Evolutionary conservation across 2,888 invertebrate species (phyloP), one percentile per base, ranked within the genome.

Genomic region (Ochropacha duplaris): DNA sequence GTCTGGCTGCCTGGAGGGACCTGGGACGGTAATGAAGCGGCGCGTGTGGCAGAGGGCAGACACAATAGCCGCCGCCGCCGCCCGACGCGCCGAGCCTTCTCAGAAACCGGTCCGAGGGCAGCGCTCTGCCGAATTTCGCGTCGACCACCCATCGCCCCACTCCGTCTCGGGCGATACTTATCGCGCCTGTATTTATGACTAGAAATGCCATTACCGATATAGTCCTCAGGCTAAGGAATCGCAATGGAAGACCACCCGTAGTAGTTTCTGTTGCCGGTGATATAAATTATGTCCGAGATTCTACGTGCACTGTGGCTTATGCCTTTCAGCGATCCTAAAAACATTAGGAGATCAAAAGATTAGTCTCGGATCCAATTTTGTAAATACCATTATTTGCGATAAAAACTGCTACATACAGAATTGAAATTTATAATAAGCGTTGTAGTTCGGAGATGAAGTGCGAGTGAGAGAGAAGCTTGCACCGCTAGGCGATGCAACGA

Each of bases 61-160:
- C 90, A 89, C 92, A 92, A 92, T 90, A 88, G 84, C 79, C 66
- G 88, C 86, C 87, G 84, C 84, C 74, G 86, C 81, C 81, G 79
- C 76, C 81, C 60, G 61, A 62, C 72, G 64, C 76, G 72, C 78
- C 80, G 85, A 79, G 84, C 87, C 86, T 91, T 91, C 91, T 78
- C 71, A 75, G 91, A 91, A 91, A 92, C 92, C 92, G 92, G 91
- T 84, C 69, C 63, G 75, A 75, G 83, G 81, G 79, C 85, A 83
- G 81, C 83, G 88, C 84, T 86, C 87, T 81, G 90, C 91, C 92
- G 90, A 91, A 92, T 86, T 91, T 92, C 68, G 90, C 90, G 87
- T 76, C 90, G 91, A 90, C 92, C 91, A 91, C 90, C 92, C 91
- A 90, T 81, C 80, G 83, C 78, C 78, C 44, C 77, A 70, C 72